These are phyloP conservation scores for Meghimatium bilineatum DNA, from an alignment of 2,888 invertebrate genomes.

Conservation along the genomic window DNA sequence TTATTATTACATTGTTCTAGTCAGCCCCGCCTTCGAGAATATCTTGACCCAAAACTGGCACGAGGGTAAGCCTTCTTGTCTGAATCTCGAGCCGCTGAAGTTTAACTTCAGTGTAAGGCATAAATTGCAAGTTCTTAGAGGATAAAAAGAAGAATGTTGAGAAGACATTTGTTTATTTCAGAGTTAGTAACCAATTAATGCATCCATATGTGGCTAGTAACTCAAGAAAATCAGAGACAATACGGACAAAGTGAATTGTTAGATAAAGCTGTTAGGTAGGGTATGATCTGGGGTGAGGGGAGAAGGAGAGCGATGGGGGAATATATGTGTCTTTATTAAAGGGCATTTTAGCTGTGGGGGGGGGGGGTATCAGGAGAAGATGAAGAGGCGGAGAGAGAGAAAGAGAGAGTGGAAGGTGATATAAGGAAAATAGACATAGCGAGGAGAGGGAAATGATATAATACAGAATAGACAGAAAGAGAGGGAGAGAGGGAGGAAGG, in stretches of 20 bases:
- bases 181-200: background rate
- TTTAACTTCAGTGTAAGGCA: background rate
- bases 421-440: background rate
- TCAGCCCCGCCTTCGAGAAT: background rate
- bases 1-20: conserved; percentile 18
- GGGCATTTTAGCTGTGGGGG: background rate
- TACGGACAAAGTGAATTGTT: no score
- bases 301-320: background rate
- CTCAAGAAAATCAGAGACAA: no score
- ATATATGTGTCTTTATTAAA: background rate
- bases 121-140: background rate
- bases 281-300: background rate
- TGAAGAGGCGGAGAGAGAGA: conserved; percentile 12
- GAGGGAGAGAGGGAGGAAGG: conserved; percentile 1
- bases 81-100: background rate
- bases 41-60: background rate
- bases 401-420: conserved; percentile 2
- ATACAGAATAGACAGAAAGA: conserved; percentile 9
- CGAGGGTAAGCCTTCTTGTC: background rate
- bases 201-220: no score
- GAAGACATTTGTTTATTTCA: background rate
- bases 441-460: background rate
- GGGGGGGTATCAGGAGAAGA: background rate
- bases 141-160: no score
- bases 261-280: no score